phyloP scores from a whole-genome alignment of 2,113 vertebrate genomes.

The Callopanchax toddi region DNA sequence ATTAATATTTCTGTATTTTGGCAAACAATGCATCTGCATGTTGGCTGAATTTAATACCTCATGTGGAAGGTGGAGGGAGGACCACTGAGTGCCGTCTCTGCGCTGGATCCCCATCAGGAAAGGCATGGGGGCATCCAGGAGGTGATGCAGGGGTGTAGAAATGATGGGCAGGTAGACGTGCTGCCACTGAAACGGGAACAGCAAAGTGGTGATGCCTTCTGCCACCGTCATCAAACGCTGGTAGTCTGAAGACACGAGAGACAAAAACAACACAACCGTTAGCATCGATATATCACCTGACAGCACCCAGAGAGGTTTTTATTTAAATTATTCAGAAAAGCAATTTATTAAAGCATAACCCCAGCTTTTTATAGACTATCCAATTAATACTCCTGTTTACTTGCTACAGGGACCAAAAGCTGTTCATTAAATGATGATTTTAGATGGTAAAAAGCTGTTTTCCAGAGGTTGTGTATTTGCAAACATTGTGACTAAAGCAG shows the following conservation, averaged over 20 bases:
- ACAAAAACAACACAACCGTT: not conserved
- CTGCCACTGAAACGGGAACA: constrained; percentile 99
- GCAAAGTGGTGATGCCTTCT: constrained; percentile 89
- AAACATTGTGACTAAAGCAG: no score
- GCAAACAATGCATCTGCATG: not conserved
- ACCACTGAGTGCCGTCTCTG: constrained; percentile 90
- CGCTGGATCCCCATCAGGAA: constrained; percentile 97
- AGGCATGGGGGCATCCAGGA: constrained; percentile 95
- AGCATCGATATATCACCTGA: not conserved
- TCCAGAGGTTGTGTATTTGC: no score
- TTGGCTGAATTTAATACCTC: constrained; percentile 80
- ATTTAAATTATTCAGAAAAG: not conserved
- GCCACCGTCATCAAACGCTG: constrained; percentile 96
- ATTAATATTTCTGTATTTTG: constrained; percentile 2
- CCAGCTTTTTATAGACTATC: no score
- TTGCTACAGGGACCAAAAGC: no score
- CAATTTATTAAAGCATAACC: not conserved
- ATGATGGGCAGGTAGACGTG: constrained; percentile 97
- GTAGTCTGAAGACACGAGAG: constrained; percentile 83
- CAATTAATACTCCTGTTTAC: no score
- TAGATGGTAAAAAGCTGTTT: no score
- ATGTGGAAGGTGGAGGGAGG: constrained; percentile 94
- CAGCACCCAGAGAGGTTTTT: not conserved
- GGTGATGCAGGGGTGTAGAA: constrained; percentile 91
- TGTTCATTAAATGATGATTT: no score